phyloP scores from a whole-genome alignment of 2,888 invertebrate genomes.

The Teleogryllus oceanicus region DNA sequence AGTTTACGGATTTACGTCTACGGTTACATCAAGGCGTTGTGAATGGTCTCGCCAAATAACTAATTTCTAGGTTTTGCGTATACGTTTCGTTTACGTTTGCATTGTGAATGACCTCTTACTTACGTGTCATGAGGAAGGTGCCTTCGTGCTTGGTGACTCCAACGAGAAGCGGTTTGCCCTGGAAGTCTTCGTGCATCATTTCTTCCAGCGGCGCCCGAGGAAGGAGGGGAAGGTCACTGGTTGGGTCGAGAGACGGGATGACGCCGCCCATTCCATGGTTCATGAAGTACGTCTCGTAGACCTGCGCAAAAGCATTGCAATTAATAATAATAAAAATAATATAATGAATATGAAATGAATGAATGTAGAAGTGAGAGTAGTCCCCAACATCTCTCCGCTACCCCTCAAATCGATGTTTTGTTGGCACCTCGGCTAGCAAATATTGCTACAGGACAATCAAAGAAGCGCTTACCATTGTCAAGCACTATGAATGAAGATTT shows the following conservation, averaged over 20 bases:
- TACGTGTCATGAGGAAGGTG: background rate
- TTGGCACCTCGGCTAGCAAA: too few species aligned
- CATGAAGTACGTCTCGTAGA: background rate
- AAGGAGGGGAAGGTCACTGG: background rate
- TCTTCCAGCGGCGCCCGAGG: background rate
- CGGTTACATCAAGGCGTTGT: too few species aligned
- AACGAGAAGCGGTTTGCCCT: background rate
- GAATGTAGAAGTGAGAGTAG: too few species aligned
- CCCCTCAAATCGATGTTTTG: too few species aligned
- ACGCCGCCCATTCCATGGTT: background rate
- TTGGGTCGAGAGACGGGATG: background rate
- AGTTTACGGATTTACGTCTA: too few species aligned
- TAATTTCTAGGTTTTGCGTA: too few species aligned
- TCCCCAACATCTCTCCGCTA: too few species aligned
- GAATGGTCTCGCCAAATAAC: too few species aligned
- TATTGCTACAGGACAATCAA: too few species aligned
- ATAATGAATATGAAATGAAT: background rate
- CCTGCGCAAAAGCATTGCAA: background rate
- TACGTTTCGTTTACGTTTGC: too few species aligned
- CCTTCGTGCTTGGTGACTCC: background rate
- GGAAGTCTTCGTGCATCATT: background rate
- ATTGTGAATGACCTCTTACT: background rate
- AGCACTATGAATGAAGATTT: too few species aligned
- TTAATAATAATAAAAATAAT: background rate
- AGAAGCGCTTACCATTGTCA: too few species aligned